These are phyloP conservation scores for Gonocerus acuteangulatus DNA, from an alignment of 2,888 invertebrate species.

Conservation along the genomic window DNA sequence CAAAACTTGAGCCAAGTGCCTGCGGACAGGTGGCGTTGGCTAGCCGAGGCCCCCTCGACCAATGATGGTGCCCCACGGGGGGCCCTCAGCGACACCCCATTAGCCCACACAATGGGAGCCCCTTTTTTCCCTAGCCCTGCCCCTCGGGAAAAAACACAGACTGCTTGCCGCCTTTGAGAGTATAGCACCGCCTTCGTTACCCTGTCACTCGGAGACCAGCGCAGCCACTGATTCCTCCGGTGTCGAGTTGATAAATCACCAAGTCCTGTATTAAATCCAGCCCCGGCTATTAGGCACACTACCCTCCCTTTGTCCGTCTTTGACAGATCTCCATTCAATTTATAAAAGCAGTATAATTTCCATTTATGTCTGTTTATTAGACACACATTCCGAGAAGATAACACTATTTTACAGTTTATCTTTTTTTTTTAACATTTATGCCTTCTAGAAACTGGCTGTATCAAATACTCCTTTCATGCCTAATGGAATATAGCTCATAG, in stretches of 20 bases:
- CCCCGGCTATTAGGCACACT: background rate
- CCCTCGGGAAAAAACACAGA: background rate
- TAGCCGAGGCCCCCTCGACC: background rate
- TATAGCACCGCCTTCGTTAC: background rate
- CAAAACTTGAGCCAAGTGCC: background rate
- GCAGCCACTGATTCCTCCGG: background rate
- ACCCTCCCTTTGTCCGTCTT: background rate
- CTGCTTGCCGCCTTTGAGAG: background rate
- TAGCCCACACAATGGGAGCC: constrained; percentile 26
- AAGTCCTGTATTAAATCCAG: constrained; percentile 4
- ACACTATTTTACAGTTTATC: background rate
- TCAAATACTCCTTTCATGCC: too few relatives aligned
- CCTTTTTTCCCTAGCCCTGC: background rate
- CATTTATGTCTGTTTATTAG: constrained; percentile 6
- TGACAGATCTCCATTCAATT: constrained; percentile 18
- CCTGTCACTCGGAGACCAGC: too few relatives aligned
- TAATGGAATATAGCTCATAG: too few relatives aligned
- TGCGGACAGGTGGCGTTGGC: constrained; percentile 24
- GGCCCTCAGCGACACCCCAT: constrained; percentile 32
- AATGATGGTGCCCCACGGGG: constrained; percentile 28
- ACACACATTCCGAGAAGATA: background rate
- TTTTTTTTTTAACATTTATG: too few relatives aligned
- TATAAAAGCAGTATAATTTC: constrained; percentile 18
- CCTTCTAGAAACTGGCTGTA: too few relatives aligned
- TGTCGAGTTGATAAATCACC: constrained; percentile 16